Percentiles rank a stretch among this genome's conserved stretches.
Evolutionary conservation across 2,888 invertebrate species (phyloP).

Genomic region (Stenoptilia bipunctidactyla): DNA sequence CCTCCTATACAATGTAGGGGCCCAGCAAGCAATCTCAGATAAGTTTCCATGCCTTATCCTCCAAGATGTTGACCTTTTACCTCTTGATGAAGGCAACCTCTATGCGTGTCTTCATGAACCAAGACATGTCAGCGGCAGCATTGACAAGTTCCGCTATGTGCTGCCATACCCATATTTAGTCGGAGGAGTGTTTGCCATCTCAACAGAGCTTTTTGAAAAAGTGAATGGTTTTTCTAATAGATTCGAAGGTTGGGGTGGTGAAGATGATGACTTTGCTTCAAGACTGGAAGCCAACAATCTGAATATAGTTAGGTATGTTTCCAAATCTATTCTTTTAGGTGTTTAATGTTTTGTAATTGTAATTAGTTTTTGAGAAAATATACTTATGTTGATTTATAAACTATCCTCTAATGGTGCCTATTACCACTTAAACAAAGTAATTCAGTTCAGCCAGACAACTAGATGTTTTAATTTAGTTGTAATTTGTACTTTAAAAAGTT

Average conservation of each 20-base stretch:
- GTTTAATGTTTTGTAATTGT: no score
- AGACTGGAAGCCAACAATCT: slow-evolving; percentile 31
- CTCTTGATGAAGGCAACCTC: slow-evolving; percentile 82
- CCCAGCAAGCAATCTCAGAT: slow-evolving; percentile 77
- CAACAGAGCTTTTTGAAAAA: slow-evolving; percentile 32
- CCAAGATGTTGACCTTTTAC: slow-evolving; percentile 92
- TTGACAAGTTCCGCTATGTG: slow-evolving; percentile 77
- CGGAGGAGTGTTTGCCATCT: slow-evolving; percentile 52
- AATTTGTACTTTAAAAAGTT: background rate
- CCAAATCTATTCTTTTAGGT: background rate
- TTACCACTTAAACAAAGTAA: no score
- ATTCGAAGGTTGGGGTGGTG: slow-evolving; percentile 58
- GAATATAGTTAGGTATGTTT: slow-evolving; percentile 32
- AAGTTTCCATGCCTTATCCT: slow-evolving; percentile 87
- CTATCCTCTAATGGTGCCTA: no score
- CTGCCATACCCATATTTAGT: slow-evolving; percentile 30
- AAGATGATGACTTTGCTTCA: slow-evolving; percentile 51
- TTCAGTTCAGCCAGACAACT: no score
- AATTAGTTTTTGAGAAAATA: no score
- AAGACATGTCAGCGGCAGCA: slow-evolving; percentile 88
- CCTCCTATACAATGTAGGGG: slow-evolving; percentile 88
- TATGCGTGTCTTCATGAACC: slow-evolving; percentile 85
- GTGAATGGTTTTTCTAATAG: slow-evolving; percentile 53
- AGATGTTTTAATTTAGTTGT: background rate
- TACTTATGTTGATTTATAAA: no score